phyloP scores from a whole-genome alignment of 1,140 invertebrate genomes.

The Neelides sp. region DNA sequence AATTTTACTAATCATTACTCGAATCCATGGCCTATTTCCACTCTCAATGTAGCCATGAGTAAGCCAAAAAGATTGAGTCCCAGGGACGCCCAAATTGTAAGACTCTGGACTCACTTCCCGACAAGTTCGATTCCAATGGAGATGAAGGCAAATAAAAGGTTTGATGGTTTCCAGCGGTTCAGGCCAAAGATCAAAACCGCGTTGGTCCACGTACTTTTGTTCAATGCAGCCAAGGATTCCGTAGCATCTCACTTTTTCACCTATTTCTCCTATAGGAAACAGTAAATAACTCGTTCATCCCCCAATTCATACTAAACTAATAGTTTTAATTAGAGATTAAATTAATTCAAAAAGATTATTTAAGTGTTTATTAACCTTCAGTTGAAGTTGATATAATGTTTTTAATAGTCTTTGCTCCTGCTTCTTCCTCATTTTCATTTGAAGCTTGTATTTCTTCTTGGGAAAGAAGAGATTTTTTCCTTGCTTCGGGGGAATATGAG shows the following conservation, averaged over 20 bases:
- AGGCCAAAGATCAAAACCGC: conserved; percentile 49
- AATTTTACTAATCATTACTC: conserved; percentile 41
- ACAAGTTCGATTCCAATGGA: conserved; percentile 29
- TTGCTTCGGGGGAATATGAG: neutral
- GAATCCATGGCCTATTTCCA: conserved; percentile 58
- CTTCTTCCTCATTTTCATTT: too few species aligned
- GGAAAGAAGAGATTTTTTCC: neutral
- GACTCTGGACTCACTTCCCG: conserved; percentile 30
- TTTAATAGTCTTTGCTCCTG: too few species aligned
- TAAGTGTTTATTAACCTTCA: neutral
- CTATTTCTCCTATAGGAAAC: neutral
- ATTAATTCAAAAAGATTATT: neutral
- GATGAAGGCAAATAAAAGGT: conserved; percentile 41
- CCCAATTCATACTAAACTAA: neutral
- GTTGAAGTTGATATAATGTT: too few species aligned
- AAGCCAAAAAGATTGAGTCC: conserved; percentile 49
- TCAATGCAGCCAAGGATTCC: conserved; percentile 21
- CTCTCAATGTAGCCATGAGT: conserved; percentile 74
- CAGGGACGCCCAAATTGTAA: conserved; percentile 37
- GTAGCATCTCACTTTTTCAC: conserved; percentile 17
- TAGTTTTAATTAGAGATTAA: neutral
- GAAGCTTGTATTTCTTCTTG: neutral
- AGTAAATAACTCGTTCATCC: neutral
- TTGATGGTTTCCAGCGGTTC: conserved; percentile 46
- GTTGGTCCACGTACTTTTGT: conserved; percentile 11